A percentile compares a stretch with the other conserved stretches of the same genome.
These are phyloP conservation scores for Anneissia japonica DNA, from an alignment of 35 echinoderm and acorn worm species.

Conservation along the genomic window DNA sequence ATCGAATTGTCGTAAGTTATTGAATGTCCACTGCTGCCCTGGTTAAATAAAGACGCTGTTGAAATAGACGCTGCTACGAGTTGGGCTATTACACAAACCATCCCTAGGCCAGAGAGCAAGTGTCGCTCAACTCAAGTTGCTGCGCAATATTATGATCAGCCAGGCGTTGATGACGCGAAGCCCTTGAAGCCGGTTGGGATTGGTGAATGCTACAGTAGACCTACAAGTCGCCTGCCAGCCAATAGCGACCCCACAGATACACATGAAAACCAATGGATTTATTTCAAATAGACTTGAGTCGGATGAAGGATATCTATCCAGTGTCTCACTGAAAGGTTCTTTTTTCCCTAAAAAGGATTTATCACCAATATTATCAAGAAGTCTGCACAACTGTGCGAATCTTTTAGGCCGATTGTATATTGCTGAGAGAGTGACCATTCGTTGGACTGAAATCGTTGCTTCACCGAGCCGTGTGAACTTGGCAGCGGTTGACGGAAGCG, in stretches of 20 bases:
- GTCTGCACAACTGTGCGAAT: not conserved
- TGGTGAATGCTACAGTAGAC: not conserved
- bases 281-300: not conserved
- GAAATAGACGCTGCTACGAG: too few species aligned
- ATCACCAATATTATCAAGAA: not conserved
- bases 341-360: not conserved
- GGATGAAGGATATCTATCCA: not conserved
- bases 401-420: not conserved
- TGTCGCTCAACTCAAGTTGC: not conserved
- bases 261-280: not conserved
- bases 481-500: not conserved
- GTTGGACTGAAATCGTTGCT: not conserved
- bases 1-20: too few species aligned
- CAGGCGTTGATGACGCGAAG: not conserved
- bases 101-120: not conserved
- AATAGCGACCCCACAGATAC: not conserved
- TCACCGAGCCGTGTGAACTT: not conserved
- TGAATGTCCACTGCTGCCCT: too few species aligned
- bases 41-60: too few species aligned
- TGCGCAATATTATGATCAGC: not conserved
- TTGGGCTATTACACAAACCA: not conserved
- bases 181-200: not conserved
- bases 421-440: not conserved
- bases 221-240: not conserved
- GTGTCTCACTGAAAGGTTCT: not conserved